Percentiles rank a stretch among this genome's conserved stretches.
Evolutionary conservation across 2,797 vertebrate genomes (phyloP).

Genomic region (Molossus alvarezi): DNA sequence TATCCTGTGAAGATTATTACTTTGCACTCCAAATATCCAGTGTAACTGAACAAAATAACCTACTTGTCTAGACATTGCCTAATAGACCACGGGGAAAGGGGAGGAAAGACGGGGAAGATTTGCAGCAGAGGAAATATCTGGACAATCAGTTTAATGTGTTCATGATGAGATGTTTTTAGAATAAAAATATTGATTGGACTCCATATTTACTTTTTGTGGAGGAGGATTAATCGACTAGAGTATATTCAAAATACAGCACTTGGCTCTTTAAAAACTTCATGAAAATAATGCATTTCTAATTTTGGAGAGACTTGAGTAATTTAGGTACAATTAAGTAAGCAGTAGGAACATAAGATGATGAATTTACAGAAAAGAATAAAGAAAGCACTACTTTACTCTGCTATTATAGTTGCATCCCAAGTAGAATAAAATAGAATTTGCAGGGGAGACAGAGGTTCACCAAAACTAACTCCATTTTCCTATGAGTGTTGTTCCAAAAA

Average conservation of each 20-base stretch:
- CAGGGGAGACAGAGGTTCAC: background rate
- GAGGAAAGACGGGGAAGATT: background rate
- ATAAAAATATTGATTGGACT: slow-evolving; percentile 47
- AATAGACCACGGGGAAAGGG: slow-evolving; percentile 80
- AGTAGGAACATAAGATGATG: background rate
- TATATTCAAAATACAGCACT: slow-evolving; percentile 12
- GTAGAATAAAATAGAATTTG: background rate
- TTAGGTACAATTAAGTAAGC: background rate
- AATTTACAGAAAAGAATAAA: slow-evolving; percentile 14
- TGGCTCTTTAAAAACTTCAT: background rate
- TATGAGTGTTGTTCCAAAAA: background rate
- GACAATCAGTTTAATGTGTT: slow-evolving; percentile 80
- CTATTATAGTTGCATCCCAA: background rate
- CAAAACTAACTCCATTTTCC: background rate
- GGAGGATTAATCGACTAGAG: background rate
- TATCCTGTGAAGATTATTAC: slow-evolving; percentile 77
- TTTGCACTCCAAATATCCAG: slow-evolving; percentile 70
- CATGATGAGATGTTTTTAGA: slow-evolving; percentile 75
- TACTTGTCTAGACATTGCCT: slow-evolving; percentile 89
- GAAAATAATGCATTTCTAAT: background rate
- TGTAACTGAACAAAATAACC: slow-evolving; percentile 73
- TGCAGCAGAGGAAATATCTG: slow-evolving; percentile 80
- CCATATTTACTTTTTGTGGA: background rate
- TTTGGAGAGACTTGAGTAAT: background rate
- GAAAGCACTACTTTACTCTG: background rate